These are phyloP conservation scores for Oxytorus armatus DNA, from an alignment of 2,888 invertebrate genomes.

Conservation along the genomic window DNA sequence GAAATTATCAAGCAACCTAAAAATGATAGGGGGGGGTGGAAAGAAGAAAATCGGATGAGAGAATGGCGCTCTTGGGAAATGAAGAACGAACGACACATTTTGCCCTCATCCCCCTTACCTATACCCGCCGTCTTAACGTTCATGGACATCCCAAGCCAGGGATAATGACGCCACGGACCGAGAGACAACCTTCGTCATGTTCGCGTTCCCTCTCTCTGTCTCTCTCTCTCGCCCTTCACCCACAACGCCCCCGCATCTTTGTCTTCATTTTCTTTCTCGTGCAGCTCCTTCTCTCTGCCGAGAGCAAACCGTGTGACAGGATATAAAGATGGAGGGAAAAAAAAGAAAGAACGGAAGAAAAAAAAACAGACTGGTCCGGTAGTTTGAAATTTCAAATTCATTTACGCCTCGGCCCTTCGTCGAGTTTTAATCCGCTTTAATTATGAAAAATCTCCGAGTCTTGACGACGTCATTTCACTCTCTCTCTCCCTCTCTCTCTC, in stretches of 20 bases:
- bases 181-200: conserved; percentile 66
- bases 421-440: conserved; percentile 78
- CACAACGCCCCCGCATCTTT: conserved; percentile 3
- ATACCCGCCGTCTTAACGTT: conserved; percentile 67
- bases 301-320: conserved; percentile 42
- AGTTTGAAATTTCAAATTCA: conserved; percentile 81
- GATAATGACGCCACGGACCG: conserved; percentile 66
- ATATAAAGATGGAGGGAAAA: conserved; percentile 50
- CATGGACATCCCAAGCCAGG: conserved; percentile 56
- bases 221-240: background rate
- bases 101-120: conserved; percentile 5
- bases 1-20: conserved; percentile 56
- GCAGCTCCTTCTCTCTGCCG: conserved; percentile 21
- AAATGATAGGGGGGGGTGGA: conserved; percentile 55
- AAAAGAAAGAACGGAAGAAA: conserved; percentile 59
- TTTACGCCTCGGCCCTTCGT: conserved; percentile 73
- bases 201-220: conserved; percentile 24
- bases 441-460: conserved; percentile 75
- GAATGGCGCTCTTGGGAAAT: conserved; percentile 79
- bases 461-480: conserved; percentile 52
- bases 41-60: conserved; percentile 71
- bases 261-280: conserved; percentile 38
- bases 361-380: conserved; percentile 66
- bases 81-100: conserved; percentile 75
- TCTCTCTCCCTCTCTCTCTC: conserved; percentile 1